phyloP scores from a whole-genome alignment of 1,140 invertebrate genomes.

The Drosophila insularis region DNA sequence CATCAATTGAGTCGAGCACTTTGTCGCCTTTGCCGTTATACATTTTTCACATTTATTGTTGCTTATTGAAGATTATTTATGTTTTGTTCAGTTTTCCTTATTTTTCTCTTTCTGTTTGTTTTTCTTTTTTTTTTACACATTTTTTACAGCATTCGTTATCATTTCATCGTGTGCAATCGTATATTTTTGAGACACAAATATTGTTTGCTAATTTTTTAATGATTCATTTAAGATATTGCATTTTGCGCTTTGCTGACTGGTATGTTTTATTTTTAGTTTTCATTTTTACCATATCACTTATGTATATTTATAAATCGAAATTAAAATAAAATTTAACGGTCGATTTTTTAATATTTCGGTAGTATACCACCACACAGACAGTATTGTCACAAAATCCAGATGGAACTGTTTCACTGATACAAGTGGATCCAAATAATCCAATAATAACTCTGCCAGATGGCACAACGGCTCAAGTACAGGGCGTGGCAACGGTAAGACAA shows the following conservation, averaged over 20 bases:
- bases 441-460: slow-evolving; percentile 98
- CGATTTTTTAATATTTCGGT: slow-evolving; percentile 56
- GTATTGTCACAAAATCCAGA: slow-evolving; percentile 98
- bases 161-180: slow-evolving; percentile 32
- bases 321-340: background rate
- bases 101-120: slow-evolving; percentile 28
- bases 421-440: slow-evolving; percentile 96
- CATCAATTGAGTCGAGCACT: slow-evolving; percentile 19
- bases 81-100: slow-evolving; percentile 15
- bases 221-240: slow-evolving; percentile 7
- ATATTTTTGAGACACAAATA: background rate
- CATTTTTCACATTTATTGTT: background rate
- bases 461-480: slow-evolving; percentile 96
- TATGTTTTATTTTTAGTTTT: slow-evolving; percentile 19
- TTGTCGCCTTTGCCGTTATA: slow-evolving; percentile 41
- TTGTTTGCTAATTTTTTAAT: slow-evolving; percentile 15
- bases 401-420: slow-evolving; percentile 97
- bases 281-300: background rate
- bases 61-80: slow-evolving; percentile 26
- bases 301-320: background rate
- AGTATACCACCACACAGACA: slow-evolving; percentile 91
- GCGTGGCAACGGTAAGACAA: slow-evolving; percentile 90
- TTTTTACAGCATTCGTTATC: slow-evolving; percentile 22
- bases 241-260: background rate
- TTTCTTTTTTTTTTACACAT: slow-evolving; percentile 25